phyloP scores from a whole-genome alignment of 2,797 vertebrate species.

The Austrolebias charrua region DNA sequence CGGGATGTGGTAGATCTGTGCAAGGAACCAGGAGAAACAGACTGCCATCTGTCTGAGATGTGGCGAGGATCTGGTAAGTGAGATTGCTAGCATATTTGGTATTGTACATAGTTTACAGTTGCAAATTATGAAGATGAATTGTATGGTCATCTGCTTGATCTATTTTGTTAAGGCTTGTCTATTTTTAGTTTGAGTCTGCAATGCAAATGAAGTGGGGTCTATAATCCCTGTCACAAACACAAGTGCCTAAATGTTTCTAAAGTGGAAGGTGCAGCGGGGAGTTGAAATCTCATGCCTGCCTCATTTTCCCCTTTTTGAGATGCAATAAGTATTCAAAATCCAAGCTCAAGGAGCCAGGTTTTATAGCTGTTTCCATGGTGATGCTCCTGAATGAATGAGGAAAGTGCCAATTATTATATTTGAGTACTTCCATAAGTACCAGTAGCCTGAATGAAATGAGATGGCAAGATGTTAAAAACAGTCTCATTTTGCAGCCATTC shows the following conservation, averaged over 20 bases:
- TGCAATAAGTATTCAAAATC: slow-evolving; percentile 55
- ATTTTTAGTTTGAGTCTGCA: slow-evolving; percentile 38
- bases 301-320: slow-evolving; percentile 41
- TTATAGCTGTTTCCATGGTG: slow-evolving; percentile 68
- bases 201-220: slow-evolving; percentile 54
- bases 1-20: slow-evolving; percentile 94
- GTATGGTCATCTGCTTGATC: slow-evolving; percentile 38
- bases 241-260: slow-evolving; percentile 40
- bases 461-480: slow-evolving; percentile 35
- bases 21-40: slow-evolving; percentile 91
- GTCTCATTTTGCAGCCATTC: slow-evolving; percentile 40
- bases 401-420: slow-evolving; percentile 71
- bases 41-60: slow-evolving; percentile 93
- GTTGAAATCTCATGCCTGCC: slow-evolving; percentile 31
- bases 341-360: slow-evolving; percentile 60
- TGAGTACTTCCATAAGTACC: slow-evolving; percentile 65
- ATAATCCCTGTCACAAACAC: slow-evolving; percentile 58
- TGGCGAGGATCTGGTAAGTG: slow-evolving; percentile 92
- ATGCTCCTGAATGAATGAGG: slow-evolving; percentile 49
- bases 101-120: not conserved
- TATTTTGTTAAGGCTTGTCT: slow-evolving; percentile 48
- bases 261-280: slow-evolving; percentile 8
- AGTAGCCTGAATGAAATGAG: slow-evolving; percentile 58
- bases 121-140: slow-evolving; percentile 31
- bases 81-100: not conserved